Conservation (phyloP, 1,140 invertebrate species). For the Anoplolepis gracilipes region DNA sequence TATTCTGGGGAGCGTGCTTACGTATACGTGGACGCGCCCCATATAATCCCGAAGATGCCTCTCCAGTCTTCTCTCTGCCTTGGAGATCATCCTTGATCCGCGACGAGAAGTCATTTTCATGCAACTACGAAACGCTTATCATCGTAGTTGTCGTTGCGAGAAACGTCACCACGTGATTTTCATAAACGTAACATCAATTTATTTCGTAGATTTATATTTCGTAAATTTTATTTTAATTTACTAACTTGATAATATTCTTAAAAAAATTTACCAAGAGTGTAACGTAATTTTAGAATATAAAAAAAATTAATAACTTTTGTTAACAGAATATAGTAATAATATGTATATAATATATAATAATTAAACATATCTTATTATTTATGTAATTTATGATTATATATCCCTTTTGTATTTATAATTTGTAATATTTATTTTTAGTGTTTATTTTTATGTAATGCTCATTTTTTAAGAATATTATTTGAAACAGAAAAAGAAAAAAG, state of each 20-base stretch:
- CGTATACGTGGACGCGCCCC: constrained; percentile 81
- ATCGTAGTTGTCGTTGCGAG: constrained; percentile 62
- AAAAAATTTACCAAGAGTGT: neutral
- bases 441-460: neutral
- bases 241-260: neutral
- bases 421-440: too few relatives aligned
- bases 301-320: neutral
- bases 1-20: constrained; percentile 46
- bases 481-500: neutral
- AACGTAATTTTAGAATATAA: neutral
- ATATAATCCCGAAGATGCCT: constrained; percentile 84
- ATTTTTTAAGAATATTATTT: neutral
- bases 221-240: neutral
- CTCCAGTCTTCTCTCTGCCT: constrained; percentile 78
- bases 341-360: neutral
- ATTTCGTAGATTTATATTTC: too few relatives aligned
- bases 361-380: neutral
- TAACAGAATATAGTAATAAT: too few relatives aligned
- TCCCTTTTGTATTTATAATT: neutral
- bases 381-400: neutral
- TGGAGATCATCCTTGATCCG: constrained; percentile 79
- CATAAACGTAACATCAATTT: constrained; percentile 42
- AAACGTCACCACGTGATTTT: constrained; percentile 1
- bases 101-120: constrained; percentile 73
- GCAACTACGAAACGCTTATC: constrained; percentile 69